Evolutionary conservation across 1,140 invertebrate species (phyloP).

Genomic region (Orchesella cincta): DNA sequence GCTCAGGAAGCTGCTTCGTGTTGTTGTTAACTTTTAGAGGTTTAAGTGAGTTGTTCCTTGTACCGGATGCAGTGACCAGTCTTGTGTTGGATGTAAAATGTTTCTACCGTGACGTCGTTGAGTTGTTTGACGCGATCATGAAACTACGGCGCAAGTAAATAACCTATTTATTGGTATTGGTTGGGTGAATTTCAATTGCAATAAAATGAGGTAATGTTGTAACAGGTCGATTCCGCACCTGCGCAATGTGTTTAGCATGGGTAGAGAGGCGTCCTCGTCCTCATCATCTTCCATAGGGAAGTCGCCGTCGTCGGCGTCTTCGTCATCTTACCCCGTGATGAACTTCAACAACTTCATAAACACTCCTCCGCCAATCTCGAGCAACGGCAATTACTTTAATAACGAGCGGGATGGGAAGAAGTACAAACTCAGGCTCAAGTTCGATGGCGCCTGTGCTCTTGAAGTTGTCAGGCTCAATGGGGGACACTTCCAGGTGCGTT

Average conservation of each 20-base stretch:
- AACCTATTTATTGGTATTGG: background rate
- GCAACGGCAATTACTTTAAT: conserved; percentile 32
- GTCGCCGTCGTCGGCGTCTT: background rate
- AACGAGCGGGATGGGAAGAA: conserved; percentile 49
- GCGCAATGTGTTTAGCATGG: conserved; percentile 3
- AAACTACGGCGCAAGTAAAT: background rate
- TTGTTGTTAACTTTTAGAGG: too few relatives aligned
- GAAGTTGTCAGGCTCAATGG: conserved; percentile 51
- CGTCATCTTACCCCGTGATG: conserved; percentile 39
- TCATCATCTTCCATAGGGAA: background rate
- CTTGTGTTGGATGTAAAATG: too few relatives aligned
- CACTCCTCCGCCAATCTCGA: background rate
- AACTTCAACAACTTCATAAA: conserved; percentile 49
- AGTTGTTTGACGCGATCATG: background rate
- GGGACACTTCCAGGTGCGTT: conserved; percentile 50
- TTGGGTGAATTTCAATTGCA: too few relatives aligned
- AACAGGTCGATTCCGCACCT: conserved; percentile 11
- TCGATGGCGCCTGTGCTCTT: conserved; percentile 50
- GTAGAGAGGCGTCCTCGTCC: background rate
- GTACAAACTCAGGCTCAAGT: conserved; percentile 52
- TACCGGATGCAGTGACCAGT: too few relatives aligned
- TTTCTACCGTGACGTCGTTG: too few relatives aligned
- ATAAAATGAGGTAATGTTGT: background rate
- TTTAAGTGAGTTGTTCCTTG: too few relatives aligned
- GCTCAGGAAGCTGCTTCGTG: too few relatives aligned